Evolutionary conservation across 92 coral and sea anemone species (phyloP).

Genomic region (Hydrozoanthus gracilis): DNA sequence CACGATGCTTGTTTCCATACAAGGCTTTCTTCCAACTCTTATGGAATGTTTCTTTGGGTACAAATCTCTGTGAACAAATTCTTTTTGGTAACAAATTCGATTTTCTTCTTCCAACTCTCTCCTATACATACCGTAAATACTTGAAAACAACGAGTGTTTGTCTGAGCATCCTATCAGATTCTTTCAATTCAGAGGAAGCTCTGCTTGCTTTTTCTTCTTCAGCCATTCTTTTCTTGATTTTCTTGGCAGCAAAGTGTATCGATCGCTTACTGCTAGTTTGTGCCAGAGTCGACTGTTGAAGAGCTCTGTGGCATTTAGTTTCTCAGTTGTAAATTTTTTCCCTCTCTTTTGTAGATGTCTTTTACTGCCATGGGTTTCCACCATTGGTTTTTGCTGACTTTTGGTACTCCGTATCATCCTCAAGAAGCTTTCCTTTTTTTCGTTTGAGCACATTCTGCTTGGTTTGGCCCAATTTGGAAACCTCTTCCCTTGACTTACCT

Average conservation of each 20-base stretch:
- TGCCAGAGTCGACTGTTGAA: constrained; percentile 3
- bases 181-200: constrained; percentile 46
- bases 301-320: background rate
- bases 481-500: too few species aligned
- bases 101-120: too few species aligned
- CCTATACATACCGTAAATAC: too few species aligned
- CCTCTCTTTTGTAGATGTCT: background rate
- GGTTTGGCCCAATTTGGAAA: too few species aligned
- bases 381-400: background rate
- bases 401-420: too few species aligned
- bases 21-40: too few species aligned
- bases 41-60: too few species aligned
- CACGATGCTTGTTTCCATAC: too few species aligned
- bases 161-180: constrained; percentile 29
- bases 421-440: too few species aligned
- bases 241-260: constrained; percentile 26
- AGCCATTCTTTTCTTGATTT: constrained; percentile 42
- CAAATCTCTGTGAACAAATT: too few species aligned
- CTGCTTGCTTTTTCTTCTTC: constrained; percentile 58
- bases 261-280: constrained; percentile 51
- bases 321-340: background rate
- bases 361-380: background rate
- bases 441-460: too few species aligned
- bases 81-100: too few species aligned
- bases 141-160: constrained; percentile 12